phyloP scores from a whole-genome alignment of 2,113 vertebrate species.

The Chrysochloris asiatica region DNA sequence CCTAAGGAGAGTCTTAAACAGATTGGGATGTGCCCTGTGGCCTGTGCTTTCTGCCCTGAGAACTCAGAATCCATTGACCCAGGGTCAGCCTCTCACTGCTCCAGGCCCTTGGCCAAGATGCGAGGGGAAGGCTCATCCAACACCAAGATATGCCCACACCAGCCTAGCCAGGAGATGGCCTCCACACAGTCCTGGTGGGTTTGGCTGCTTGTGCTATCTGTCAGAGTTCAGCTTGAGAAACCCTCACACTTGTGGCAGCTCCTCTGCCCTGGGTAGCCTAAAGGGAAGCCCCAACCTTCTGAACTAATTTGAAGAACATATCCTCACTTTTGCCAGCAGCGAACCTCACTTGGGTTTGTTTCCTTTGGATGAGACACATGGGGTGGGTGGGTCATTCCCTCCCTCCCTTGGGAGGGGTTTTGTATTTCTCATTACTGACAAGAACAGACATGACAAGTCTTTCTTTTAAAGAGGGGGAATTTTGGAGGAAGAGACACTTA shows the following conservation, averaged over 20 bases:
- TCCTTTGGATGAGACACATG: background rate
- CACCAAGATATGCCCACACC: background rate
- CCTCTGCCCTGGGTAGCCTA: background rate
- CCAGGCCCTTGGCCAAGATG: background rate
- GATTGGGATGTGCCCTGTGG: background rate
- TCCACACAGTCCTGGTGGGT: background rate
- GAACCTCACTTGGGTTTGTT: background rate
- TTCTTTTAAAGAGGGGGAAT: background rate
- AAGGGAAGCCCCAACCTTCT: background rate
- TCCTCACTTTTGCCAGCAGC: background rate
- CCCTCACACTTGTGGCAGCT: background rate
- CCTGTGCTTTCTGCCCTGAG: background rate
- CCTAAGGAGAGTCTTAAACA: background rate
- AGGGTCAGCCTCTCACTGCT: background rate
- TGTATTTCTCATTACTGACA: constrained; percentile 27
- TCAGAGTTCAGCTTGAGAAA: background rate
- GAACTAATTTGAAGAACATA: background rate
- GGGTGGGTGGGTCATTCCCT: background rate
- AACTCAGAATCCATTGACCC: background rate
- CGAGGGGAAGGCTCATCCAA: background rate
- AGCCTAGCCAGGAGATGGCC: background rate
- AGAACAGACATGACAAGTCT: background rate
- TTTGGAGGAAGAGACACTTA: background rate
- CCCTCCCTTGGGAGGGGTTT: background rate
- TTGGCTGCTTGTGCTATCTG: background rate